A percentile compares a stretch with the other conserved stretches of the same genome.
Evolutionary conservation across 2,113 vertebrate species (phyloP).

Genomic region (Picathartes gymnocephalus): DNA sequence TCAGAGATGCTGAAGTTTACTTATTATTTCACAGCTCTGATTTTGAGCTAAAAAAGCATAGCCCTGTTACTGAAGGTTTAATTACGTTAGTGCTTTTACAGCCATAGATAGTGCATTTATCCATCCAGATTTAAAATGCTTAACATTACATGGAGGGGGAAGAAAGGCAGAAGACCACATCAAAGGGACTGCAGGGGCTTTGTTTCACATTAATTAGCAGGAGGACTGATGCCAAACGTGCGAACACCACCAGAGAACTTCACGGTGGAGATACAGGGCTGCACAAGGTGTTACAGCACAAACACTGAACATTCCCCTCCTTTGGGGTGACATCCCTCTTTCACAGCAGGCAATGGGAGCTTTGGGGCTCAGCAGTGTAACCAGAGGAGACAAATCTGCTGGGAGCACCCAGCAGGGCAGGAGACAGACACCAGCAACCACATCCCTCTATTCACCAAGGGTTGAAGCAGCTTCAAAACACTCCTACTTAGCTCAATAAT

Average conservation of each 20-base stretch:
- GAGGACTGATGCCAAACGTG: neutral
- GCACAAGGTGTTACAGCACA: neutral
- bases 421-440: neutral
- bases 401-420: neutral
- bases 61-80: neutral
- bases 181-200: neutral
- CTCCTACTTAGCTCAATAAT: neutral
- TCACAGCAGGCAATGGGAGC: neutral
- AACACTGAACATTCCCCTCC: neutral
- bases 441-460: neutral
- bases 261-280: neutral
- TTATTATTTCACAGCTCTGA: neutral
- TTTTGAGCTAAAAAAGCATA: neutral
- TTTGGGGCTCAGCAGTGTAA: neutral
- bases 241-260: neutral
- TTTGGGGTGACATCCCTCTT: neutral
- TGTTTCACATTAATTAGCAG: neutral
- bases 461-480: neutral
- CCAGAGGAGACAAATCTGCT: neutral
- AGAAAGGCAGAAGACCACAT: slow-evolving; percentile 4
- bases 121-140: neutral
- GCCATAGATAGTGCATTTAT: neutral
- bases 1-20: neutral
- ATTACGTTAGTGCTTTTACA: neutral
- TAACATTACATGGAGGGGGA: neutral